Percentiles rank a stretch among this genome's conserved stretches.
phyloP scores from a whole-genome alignment of 2,888 invertebrate genomes.

The Drosophila tripunctata region DNA sequence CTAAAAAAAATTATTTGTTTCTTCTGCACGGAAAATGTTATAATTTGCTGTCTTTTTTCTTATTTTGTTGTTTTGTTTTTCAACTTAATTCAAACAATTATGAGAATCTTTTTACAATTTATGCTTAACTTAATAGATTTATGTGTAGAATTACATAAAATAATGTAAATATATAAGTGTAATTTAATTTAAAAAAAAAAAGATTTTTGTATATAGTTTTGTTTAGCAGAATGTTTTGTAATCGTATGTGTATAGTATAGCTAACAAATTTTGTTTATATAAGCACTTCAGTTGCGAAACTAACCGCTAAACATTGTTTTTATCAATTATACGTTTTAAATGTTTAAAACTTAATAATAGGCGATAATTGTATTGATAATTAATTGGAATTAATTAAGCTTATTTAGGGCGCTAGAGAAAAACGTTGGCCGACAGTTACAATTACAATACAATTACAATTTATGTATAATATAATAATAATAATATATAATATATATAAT shows the following conservation, averaged over 20 bases:
- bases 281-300: constrained; percentile 75
- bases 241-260: constrained; percentile 37
- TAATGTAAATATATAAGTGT: constrained; percentile 18
- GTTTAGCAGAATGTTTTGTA: constrained; percentile 49
- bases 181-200: constrained; percentile 25
- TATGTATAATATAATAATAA: constrained; percentile 30
- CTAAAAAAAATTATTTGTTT: constrained; percentile 34
- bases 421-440: constrained; percentile 43
- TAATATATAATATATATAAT: constrained; percentile 41
- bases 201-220: constrained; percentile 50
- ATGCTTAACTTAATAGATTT: constrained; percentile 59
- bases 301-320: constrained; percentile 31
- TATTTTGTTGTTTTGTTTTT: constrained; percentile 12
- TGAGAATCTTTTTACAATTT: constrained; percentile 80
- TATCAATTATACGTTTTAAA: background rate
- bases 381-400: constrained; percentile 17
- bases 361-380: constrained; percentile 7
- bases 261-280: constrained; percentile 73
- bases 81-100: constrained; percentile 67
- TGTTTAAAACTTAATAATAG: constrained; percentile 53
- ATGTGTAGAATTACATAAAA: constrained; percentile 57
- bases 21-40: constrained; percentile 11
- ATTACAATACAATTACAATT: too few species aligned
- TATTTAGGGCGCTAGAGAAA: constrained; percentile 23
- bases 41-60: constrained; percentile 15